phyloP scores from a whole-genome alignment of 2,113 vertebrate genomes.

The Aldabrachelys gigantea region DNA sequence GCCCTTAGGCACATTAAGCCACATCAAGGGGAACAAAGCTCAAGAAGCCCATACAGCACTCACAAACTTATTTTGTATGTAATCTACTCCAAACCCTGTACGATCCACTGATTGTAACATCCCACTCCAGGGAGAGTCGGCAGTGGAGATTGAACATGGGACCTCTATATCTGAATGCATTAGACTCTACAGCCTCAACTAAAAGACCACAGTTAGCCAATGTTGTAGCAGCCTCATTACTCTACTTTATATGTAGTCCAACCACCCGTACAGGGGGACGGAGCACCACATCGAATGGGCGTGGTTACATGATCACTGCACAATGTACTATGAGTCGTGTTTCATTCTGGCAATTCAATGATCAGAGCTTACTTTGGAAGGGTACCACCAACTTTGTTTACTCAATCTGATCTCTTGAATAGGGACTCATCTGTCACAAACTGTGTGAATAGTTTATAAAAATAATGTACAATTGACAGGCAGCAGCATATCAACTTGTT shows the following conservation, averaged over 20 bases:
- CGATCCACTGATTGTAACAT: background rate
- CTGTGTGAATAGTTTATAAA: background rate
- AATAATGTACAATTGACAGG: background rate
- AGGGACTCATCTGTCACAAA: background rate
- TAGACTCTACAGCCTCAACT: background rate
- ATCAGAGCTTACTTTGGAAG: background rate
- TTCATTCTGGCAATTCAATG: background rate
- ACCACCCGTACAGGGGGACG: background rate
- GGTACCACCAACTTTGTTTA: background rate
- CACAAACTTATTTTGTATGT: accelerated
- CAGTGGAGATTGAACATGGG: background rate
- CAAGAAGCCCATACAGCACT: background rate
- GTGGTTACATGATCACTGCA: no score
- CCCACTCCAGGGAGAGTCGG: background rate
- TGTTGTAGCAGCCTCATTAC: no score
- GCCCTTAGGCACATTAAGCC: no score
- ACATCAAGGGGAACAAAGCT: background rate
- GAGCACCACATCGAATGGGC: background rate
- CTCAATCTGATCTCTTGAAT: background rate
- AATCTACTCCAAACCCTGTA: accelerated
- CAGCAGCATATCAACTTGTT: background rate
- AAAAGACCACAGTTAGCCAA: background rate
- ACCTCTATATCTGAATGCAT: background rate
- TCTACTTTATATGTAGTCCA: background rate
- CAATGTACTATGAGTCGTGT: background rate